Percentiles rank a stretch among this genome's conserved stretches.
Conservation (phyloP, 2,888 invertebrate species). For the Leptura quadrifasciata region DNA sequence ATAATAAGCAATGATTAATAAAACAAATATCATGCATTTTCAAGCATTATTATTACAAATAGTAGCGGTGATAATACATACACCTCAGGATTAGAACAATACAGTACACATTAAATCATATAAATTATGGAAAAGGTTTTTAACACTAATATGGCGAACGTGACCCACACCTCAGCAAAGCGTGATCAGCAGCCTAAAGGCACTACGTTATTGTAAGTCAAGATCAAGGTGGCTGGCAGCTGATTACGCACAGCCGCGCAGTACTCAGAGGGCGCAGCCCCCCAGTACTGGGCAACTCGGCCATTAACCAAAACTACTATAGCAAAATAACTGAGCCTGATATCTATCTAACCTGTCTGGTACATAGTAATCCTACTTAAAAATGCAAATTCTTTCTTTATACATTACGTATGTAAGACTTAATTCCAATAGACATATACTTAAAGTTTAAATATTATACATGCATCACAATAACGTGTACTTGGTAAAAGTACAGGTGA, state of each 20-base stretch:
- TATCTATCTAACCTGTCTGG: slow-evolving; percentile 62
- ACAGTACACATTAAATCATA: slow-evolving; percentile 74
- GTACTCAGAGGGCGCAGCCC: slow-evolving; percentile 59
- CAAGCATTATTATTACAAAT: slow-evolving; percentile 91
- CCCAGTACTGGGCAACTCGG: slow-evolving; percentile 60
- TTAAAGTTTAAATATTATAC: slow-evolving; percentile 62
- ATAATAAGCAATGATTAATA: slow-evolving; percentile 77
- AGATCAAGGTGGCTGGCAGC: slow-evolving; percentile 70
- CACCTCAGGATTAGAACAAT: slow-evolving; percentile 76
- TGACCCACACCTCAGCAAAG: slow-evolving; percentile 73
- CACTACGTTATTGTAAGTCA: slow-evolving; percentile 71
- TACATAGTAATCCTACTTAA: slow-evolving; percentile 70
- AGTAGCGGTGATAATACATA: slow-evolving; percentile 81
- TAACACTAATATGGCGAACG: slow-evolving; percentile 61
- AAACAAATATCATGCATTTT: slow-evolving; percentile 92
- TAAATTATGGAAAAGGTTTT: slow-evolving; percentile 68
- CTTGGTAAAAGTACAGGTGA: slow-evolving; percentile 62
- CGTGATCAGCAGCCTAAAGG: slow-evolving; percentile 74
- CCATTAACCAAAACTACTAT: slow-evolving; percentile 64
- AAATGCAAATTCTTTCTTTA: slow-evolving; percentile 68
- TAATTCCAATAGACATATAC: slow-evolving; percentile 63
- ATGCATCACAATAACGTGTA: slow-evolving; percentile 70
- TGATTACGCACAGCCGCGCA: slow-evolving; percentile 71
- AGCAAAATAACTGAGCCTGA: slow-evolving; percentile 58
- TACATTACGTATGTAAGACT: slow-evolving; percentile 46